phyloP scores from a whole-genome alignment of 2,113 vertebrate species.

The Aphelocoma coerulescens region DNA sequence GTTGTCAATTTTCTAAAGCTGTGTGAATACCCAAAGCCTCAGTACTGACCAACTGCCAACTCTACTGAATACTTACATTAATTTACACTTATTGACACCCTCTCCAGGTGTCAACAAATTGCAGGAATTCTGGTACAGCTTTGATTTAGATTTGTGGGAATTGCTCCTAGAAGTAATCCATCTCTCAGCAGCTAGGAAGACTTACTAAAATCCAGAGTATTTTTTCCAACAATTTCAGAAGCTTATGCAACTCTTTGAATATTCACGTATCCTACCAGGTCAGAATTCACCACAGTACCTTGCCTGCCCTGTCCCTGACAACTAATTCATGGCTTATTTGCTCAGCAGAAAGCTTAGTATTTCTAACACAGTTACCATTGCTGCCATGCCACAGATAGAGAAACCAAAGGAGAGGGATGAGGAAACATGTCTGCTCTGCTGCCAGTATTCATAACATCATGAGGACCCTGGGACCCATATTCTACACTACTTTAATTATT shows the following conservation, averaged over 20 bases:
- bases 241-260: background rate
- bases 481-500: background rate
- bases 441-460: background rate
- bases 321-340: background rate
- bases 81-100: background rate
- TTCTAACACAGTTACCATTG: background rate
- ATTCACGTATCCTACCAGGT: fast-evolving
- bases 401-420: background rate
- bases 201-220: background rate
- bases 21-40: background rate
- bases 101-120: background rate
- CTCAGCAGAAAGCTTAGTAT: background rate
- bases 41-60: background rate
- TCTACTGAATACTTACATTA: background rate
- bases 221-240: background rate
- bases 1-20: background rate
- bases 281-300: background rate
- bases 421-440: background rate
- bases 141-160: background rate
- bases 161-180: background rate
- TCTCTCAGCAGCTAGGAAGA: background rate
- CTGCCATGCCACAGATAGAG: background rate
- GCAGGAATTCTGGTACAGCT: background rate
- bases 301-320: background rate
- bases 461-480: background rate